These are phyloP conservation scores for Onychomys torridus DNA, from an alignment of 2,797 vertebrate genomes.

Conservation along the genomic window DNA sequence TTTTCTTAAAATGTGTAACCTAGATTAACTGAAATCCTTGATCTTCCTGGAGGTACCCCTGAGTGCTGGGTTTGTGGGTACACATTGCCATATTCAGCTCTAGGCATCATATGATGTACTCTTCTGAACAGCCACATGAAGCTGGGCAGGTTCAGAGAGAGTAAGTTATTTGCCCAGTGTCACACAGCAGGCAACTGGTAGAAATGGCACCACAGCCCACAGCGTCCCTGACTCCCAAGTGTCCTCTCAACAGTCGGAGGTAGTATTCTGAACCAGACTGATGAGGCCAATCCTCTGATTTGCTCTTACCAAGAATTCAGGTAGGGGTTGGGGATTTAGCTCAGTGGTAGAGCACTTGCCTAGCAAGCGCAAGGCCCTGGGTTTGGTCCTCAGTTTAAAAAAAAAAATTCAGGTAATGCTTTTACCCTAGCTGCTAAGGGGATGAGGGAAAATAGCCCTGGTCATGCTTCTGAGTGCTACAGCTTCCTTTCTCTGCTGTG, in stretches of 20 bases:
- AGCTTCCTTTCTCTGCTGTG: background rate
- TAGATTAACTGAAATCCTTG: background rate
- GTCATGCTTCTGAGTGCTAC: background rate
- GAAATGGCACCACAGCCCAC: background rate
- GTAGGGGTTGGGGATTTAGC: background rate
- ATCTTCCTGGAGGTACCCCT: background rate
- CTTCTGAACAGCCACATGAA: constrained; percentile 21
- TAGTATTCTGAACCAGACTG: background rate
- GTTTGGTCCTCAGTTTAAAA: too few species aligned
- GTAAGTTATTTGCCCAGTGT: background rate
- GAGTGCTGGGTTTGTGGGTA: background rate
- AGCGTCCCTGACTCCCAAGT: background rate
- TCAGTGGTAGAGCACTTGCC: too few species aligned
- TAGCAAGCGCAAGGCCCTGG: too few species aligned
- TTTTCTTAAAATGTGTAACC: background rate
- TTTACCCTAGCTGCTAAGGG: background rate
- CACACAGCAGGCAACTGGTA: background rate
- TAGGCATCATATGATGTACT: constrained; percentile 22
- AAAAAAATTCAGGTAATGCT: constrained; percentile 7
- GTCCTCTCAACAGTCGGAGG: background rate
- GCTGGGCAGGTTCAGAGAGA: background rate
- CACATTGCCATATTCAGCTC: too few species aligned
- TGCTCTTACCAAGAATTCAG: constrained; percentile 32
- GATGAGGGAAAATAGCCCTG: background rate
- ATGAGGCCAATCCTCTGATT: background rate